A percentile compares a stretch with the other conserved stretches of the same genome.
Conservation (phyloP, 2,113 vertebrate species). For the Polyodon spathula region DNA sequence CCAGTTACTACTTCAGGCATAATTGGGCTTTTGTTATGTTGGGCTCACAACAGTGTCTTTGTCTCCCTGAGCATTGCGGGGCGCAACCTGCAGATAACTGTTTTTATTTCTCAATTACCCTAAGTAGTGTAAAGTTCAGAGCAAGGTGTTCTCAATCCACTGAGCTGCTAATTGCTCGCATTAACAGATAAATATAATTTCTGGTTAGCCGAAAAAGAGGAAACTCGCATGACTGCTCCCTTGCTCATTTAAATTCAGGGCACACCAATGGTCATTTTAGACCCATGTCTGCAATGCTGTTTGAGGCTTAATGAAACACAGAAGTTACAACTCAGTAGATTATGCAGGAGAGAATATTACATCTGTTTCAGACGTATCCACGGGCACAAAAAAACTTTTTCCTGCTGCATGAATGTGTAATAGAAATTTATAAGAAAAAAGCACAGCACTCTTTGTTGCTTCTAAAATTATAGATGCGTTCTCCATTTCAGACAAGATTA, state of each 20-base stretch:
- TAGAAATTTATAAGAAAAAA: too few species aligned
- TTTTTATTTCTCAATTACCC: conserved; percentile 18
- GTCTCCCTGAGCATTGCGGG: background rate
- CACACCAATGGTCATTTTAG: conserved; percentile 22
- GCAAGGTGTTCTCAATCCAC: background rate
- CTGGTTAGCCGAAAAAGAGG: background rate
- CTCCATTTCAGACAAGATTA: too few species aligned
- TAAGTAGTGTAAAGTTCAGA: conserved; percentile 14
- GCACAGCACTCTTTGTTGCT: too few species aligned
- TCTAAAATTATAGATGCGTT: too few species aligned
- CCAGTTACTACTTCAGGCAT: background rate
- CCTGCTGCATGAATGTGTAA: too few species aligned
- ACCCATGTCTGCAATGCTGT: conserved; percentile 5
- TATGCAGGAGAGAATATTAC: background rate
- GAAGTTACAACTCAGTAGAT: conserved; percentile 6
- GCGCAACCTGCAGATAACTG: background rate
- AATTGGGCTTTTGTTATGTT: background rate
- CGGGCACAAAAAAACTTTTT: too few species aligned
- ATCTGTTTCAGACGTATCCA: too few species aligned
- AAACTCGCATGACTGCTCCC: background rate
- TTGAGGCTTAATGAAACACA: conserved; percentile 1
- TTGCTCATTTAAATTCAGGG: conserved; percentile 38
- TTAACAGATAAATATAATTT: conserved; percentile 11
- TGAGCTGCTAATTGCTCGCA: conserved; percentile 15
- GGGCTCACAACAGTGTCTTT: background rate